Evolutionary conservation across 2,113 vertebrate genomes (phyloP).

Genomic region (Ascaphus truei): DNA sequence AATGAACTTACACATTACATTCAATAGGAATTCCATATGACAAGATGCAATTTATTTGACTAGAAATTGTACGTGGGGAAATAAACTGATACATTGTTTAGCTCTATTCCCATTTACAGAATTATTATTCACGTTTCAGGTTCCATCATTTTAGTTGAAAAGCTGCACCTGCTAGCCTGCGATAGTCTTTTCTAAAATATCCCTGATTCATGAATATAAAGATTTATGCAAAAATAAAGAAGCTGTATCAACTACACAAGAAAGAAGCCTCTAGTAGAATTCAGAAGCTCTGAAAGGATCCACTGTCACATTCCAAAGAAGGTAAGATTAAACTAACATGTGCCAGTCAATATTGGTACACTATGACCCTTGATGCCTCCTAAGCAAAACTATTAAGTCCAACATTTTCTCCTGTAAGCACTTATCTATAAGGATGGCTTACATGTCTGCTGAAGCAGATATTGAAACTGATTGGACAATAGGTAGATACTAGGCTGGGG

Average conservation of each 20-base stretch:
- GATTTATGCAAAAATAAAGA: conserved; percentile 61
- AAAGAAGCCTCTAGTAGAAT: conserved; percentile 63
- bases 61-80: conserved; percentile 27
- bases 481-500: conserved; percentile 87
- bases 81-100: conserved; percentile 37
- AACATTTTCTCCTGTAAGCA: conserved; percentile 90
- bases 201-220: conserved; percentile 70
- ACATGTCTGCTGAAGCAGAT: conserved; percentile 90
- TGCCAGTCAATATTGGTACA: conserved; percentile 93
- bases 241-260: not conserved
- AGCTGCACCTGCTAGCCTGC: conserved; percentile 46
- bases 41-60: conserved; percentile 36
- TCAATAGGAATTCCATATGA: conserved; percentile 31
- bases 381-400: conserved; percentile 96
- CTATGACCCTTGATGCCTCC: conserved; percentile 82
- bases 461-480: conserved; percentile 96
- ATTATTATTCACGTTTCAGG: conserved; percentile 27
- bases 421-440: conserved; percentile 90
- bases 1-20: conserved; percentile 8
- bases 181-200: conserved; percentile 56
- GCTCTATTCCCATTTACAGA: conserved; percentile 27
- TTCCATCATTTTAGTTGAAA: conserved; percentile 51
- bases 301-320: conserved; percentile 71
- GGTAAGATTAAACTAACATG: conserved; percentile 88
- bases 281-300: conserved; percentile 68